phyloP scores from a whole-genome alignment of 2,797 vertebrate species.

The Menidia menidia region DNA sequence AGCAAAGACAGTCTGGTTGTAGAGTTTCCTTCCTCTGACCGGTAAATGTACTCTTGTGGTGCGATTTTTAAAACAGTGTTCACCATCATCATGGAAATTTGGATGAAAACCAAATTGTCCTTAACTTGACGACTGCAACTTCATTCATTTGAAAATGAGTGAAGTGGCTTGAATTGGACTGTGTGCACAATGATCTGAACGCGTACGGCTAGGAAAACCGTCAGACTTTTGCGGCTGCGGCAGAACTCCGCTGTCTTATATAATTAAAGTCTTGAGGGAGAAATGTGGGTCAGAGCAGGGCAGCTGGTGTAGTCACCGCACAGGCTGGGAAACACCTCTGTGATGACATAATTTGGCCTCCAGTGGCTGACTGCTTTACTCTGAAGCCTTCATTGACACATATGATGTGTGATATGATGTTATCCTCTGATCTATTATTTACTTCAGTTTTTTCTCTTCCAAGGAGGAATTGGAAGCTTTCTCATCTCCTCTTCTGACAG shows the following conservation, averaged over 20 bases:
- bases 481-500: background rate
- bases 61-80: too few relatives aligned
- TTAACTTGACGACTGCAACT: too few relatives aligned
- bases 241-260: too few relatives aligned
- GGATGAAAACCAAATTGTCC: too few relatives aligned
- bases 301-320: background rate
- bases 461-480: background rate
- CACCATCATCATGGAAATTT: too few relatives aligned
- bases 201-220: background rate
- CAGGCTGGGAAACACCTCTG: background rate
- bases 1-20: too few relatives aligned
- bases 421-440: background rate
- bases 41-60: too few relatives aligned
- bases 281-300: background rate
- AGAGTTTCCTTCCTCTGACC: too few relatives aligned
- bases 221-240: background rate
- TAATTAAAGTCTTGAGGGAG: background rate
- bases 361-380: background rate
- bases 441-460: background rate
- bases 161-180: too few relatives aligned
- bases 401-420: background rate
- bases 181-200: too few relatives aligned
- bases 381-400: background rate
- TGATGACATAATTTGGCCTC: background rate
- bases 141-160: too few relatives aligned